phyloP scores from a whole-genome alignment of 2,113 vertebrate genomes.

The Calidris pugnax region DNA sequence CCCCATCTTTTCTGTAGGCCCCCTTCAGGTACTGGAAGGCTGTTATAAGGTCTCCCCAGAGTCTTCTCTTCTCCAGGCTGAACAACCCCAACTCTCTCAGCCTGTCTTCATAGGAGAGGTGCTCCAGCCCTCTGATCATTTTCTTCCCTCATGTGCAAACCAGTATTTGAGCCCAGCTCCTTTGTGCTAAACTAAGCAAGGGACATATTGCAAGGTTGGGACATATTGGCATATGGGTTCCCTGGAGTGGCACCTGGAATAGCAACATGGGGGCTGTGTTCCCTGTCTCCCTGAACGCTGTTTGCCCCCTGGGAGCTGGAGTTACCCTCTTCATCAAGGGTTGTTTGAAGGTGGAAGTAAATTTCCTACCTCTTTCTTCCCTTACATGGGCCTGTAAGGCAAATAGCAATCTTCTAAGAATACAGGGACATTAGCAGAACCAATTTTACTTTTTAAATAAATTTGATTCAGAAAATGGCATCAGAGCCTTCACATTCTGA shows the following conservation, averaged over 20 bases:
- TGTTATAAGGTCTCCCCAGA: too few relatives aligned
- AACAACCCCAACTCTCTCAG: too few relatives aligned
- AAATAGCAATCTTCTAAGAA: background rate
- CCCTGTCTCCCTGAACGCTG: rapidly evolving
- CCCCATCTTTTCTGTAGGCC: too few relatives aligned
- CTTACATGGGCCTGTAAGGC: background rate
- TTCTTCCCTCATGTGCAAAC: background rate
- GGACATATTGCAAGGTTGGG: too few relatives aligned
- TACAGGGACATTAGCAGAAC: background rate
- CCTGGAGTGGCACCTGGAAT: background rate
- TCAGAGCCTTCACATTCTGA: background rate
- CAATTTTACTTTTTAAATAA: background rate
- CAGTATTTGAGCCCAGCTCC: background rate
- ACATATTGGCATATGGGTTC: background rate
- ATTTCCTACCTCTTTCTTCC: background rate
- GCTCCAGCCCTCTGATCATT: too few relatives aligned
- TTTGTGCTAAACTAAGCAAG: background rate
- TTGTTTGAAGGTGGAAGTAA: background rate
- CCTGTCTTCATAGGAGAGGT: too few relatives aligned
- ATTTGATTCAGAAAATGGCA: background rate
- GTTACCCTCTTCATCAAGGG: background rate
- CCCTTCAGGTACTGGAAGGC: too few relatives aligned
- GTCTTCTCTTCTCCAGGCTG: too few relatives aligned
- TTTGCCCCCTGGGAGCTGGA: background rate
- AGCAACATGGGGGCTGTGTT: background rate